These are phyloP conservation scores for Polyploca ridens DNA, from an alignment of 2,888 invertebrate species.

Conservation along the genomic window DNA sequence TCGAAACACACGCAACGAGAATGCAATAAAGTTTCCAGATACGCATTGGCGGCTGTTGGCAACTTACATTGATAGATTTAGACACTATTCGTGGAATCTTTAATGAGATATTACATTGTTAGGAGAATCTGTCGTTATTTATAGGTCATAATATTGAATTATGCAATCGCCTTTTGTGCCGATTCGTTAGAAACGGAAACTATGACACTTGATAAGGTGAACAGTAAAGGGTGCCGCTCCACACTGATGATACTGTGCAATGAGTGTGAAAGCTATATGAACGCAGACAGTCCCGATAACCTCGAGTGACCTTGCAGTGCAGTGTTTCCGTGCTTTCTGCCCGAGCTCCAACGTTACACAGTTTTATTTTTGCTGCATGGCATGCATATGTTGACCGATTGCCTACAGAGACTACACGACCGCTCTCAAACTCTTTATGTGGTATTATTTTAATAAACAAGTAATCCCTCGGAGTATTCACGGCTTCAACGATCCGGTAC, in stretches of 20 bases:
- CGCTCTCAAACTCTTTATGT: conserved; percentile 13
- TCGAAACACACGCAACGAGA: conserved; percentile 71
- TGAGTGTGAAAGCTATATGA: conserved; percentile 64
- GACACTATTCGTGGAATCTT: conserved; percentile 50
- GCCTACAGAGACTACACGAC: conserved; percentile 15
- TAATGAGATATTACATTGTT: conserved; percentile 46
- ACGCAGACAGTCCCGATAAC: conserved; percentile 62
- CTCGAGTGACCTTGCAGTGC: conserved; percentile 65
- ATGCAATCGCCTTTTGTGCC: conserved; percentile 38
- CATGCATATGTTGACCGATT: conserved; percentile 20
- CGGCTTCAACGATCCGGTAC: conserved; percentile 44
- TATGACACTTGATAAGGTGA: conserved; percentile 27
- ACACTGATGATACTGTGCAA: conserved; percentile 46
- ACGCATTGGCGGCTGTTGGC: conserved; percentile 59
- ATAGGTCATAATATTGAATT: conserved; percentile 35
- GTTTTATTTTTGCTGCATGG: conserved; percentile 22
- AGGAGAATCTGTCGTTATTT: conserved; percentile 38
- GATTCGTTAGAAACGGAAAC: conserved; percentile 31
- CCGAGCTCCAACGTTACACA: conserved; percentile 31
- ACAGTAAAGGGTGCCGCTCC: conserved; percentile 50
- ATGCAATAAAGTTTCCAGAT: conserved; percentile 67
- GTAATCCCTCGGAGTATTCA: conserved; percentile 35
- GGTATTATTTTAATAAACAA: conserved; percentile 34
- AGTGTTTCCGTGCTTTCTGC: conserved; percentile 50
- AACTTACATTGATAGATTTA: conserved; percentile 58